Evolutionary conservation across 2,888 invertebrate species (phyloP).

Genomic region (Melieria picta): DNA sequence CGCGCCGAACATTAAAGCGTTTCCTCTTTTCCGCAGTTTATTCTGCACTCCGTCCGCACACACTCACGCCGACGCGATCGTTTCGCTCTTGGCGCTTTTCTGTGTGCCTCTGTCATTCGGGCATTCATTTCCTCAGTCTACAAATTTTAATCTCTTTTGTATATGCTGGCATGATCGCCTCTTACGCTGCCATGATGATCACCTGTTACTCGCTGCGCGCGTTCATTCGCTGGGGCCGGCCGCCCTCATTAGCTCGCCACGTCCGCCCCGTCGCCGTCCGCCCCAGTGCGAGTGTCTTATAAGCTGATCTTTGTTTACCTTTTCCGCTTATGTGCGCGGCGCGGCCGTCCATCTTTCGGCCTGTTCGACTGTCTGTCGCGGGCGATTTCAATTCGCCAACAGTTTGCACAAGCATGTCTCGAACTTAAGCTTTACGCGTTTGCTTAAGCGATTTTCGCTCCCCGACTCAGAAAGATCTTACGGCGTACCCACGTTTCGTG

Average conservation of each 20-base stretch:
- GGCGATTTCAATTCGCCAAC: constrained; percentile 35
- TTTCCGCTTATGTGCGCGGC: constrained; percentile 7
- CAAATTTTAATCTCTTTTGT: constrained; percentile 63
- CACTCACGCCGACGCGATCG: not conserved
- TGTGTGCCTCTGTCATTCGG: constrained; percentile 19
- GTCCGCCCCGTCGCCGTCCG: constrained; percentile 15
- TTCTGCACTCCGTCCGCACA: constrained; percentile 9
- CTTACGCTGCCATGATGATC: constrained; percentile 40
- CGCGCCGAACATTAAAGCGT: constrained; percentile 40
- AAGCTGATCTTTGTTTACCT: constrained; percentile 35
- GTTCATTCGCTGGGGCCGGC: constrained; percentile 10
- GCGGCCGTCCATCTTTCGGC: constrained; percentile 17
- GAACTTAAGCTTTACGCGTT: constrained; percentile 42
- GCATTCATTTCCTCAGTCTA: constrained; percentile 59
- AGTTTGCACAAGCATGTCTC: constrained; percentile 42
- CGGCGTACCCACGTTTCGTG: not conserved
- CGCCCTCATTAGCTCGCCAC: not conserved
- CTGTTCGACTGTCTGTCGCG: constrained; percentile 20
- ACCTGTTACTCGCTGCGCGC: constrained; percentile 26
- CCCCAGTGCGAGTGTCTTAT: constrained; percentile 24
- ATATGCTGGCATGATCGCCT: constrained; percentile 48
- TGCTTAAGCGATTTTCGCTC: constrained; percentile 28
- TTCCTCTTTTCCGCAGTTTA: constrained; percentile 23
- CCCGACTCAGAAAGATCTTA: not conserved
- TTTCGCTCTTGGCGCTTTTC: too few relatives aligned